Conservation (phyloP, 2,888 invertebrate species). For the Oscheius myriophilus region DNA sequence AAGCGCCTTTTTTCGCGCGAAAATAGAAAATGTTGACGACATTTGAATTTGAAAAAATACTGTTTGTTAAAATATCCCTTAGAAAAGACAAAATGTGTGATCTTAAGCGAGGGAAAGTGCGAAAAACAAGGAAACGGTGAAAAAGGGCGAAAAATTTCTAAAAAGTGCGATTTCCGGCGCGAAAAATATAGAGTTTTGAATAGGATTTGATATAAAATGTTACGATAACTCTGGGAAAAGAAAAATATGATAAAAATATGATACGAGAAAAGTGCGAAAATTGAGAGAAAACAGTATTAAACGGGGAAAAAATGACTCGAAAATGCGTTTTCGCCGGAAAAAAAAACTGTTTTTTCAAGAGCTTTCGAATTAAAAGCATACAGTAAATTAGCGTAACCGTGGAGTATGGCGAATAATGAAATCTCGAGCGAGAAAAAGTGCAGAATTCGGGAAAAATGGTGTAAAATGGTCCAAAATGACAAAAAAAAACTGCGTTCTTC, state of each 20-base stretch:
- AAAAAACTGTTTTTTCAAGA: too few relatives aligned
- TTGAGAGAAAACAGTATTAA: neutral
- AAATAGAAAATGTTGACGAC: too few relatives aligned
- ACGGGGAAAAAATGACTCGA: neutral
- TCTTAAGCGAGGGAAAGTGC: neutral
- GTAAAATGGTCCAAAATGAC: neutral
- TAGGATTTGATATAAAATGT: too few relatives aligned
- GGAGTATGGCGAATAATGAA: neutral
- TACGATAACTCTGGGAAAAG: neutral
- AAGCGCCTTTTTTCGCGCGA: too few relatives aligned
- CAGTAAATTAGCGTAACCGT: too few relatives aligned
- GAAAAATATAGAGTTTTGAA: too few relatives aligned
- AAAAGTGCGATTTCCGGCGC: too few relatives aligned
- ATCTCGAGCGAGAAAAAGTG: neutral
- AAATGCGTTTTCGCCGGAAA: neutral
- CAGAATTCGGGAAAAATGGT: neutral
- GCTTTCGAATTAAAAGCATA: neutral
- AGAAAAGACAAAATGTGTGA: neutral
- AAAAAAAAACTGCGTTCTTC: too few relatives aligned
- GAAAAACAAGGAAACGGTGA: neutral
- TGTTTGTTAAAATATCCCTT: too few relatives aligned
- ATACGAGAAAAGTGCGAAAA: neutral
- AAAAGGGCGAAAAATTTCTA: neutral
- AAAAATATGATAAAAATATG: neutral
- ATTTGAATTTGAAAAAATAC: too few relatives aligned